Evolutionary conservation across 2,797 vertebrate genomes (phyloP).

Genomic region (Scomberomorus guttatus): DNA sequence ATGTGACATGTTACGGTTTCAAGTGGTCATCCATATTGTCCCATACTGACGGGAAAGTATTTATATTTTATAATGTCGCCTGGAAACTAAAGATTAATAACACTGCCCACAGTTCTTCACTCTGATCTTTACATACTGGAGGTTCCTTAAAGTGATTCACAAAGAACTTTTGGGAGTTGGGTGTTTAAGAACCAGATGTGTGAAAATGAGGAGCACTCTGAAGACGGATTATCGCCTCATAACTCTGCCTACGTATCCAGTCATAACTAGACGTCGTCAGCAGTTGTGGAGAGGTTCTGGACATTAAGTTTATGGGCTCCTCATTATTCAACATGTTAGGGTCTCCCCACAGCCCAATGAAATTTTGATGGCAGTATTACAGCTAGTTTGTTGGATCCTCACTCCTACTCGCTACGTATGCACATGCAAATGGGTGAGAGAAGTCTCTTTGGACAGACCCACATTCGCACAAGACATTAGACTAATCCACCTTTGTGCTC

Average conservation of each 20-base stretch:
- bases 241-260: constrained; percentile 66
- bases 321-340: constrained; percentile 83
- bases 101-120: background rate
- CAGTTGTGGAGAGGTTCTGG: constrained; percentile 73
- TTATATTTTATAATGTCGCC: constrained; percentile 13
- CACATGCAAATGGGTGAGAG: constrained; percentile 57
- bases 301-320: constrained; percentile 78
- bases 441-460: constrained; percentile 54
- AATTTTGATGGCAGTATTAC: constrained; percentile 75
- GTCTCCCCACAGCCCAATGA: constrained; percentile 80
- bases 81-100: background rate
- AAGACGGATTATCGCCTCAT: constrained; percentile 64
- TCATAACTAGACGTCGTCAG: constrained; percentile 73
- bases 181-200: constrained; percentile 62
- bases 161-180: constrained; percentile 28
- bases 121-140: background rate
- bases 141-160: constrained; percentile 9
- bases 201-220: constrained; percentile 44
- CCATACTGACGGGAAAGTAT: background rate
- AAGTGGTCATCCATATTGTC: background rate
- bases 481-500: constrained; percentile 54
- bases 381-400: constrained; percentile 70
- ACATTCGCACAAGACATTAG: constrained; percentile 38
- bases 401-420: constrained; percentile 65
- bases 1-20: background rate